A percentile compares a stretch with the other conserved stretches of the same genome.
phyloP scores from a whole-genome alignment of 2,797 vertebrate species.

The Coccyzus lansbergi region DNA sequence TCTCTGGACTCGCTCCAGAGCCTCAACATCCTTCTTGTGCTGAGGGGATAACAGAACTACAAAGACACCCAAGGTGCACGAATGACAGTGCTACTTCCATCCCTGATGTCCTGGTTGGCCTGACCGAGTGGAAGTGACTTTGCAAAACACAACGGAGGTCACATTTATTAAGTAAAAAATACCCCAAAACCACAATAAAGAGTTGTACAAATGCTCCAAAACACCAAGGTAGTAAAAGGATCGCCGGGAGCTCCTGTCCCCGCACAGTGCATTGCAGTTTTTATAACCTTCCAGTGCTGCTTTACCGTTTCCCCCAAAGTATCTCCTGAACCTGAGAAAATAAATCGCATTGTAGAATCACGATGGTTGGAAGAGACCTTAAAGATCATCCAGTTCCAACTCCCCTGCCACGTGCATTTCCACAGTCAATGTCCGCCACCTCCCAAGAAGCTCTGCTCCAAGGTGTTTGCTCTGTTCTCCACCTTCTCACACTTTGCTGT shows the following conservation, averaged over 20 bases:
- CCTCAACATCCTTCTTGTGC: no score
- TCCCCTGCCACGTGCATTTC: background rate
- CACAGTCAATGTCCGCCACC: fast-evolving
- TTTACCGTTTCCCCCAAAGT: background rate
- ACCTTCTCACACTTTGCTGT: background rate
- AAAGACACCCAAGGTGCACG: background rate
- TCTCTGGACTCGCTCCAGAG: no score
- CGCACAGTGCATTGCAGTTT: fast-evolving
- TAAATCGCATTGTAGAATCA: no score
- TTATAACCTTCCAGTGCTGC: background rate
- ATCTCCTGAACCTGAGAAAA: background rate
- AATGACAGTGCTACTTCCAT: fast-evolving
- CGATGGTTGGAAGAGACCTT: no score
- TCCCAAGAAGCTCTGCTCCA: background rate
- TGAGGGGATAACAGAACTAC: no score
- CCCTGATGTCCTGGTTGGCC: no score
- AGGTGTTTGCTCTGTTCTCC: background rate
- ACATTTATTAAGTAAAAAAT: conserved; percentile 19
- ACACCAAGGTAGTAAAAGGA: background rate
- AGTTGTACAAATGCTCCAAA: background rate
- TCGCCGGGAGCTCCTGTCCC: background rate
- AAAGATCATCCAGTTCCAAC: no score
- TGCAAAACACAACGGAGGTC: background rate
- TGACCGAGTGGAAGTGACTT: background rate
- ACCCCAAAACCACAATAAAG: fast-evolving